Percentiles rank a stretch among this genome's conserved stretches.
These are phyloP conservation scores for Calonectris borealis DNA, from an alignment of 2,113 vertebrate genomes.

Conservation along the genomic window DNA sequence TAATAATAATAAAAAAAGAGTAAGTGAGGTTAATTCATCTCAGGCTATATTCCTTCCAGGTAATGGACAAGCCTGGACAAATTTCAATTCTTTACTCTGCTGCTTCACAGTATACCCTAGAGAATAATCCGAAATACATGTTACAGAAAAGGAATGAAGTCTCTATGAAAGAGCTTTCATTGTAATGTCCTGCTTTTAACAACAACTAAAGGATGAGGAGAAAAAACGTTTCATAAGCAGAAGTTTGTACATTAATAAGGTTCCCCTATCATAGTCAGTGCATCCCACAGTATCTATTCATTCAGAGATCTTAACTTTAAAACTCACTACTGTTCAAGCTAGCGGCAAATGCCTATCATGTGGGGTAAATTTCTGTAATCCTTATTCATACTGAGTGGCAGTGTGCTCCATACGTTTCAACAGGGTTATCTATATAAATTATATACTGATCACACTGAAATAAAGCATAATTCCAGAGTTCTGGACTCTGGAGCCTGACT, in stretches of 20 bases:
- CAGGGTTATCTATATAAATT: background rate
- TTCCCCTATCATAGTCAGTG: background rate
- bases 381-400: background rate
- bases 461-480: background rate
- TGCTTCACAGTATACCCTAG: background rate
- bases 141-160: background rate
- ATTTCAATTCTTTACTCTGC: background rate
- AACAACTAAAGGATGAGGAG: background rate
- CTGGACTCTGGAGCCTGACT: background rate
- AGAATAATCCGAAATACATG: background rate
- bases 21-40: background rate
- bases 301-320: background rate
- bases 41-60: background rate
- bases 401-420: background rate
- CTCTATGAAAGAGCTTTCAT: background rate
- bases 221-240: background rate
- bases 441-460: background rate
- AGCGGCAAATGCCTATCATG: background rate
- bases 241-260: background rate
- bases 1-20: background rate
- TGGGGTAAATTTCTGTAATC: background rate
- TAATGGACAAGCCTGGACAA: background rate
- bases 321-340: background rate
- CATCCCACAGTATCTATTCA: background rate
- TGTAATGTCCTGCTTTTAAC: background rate